These are phyloP conservation scores for Barypeithes pellucidus DNA, from an alignment of 2,888 invertebrate species.

Conservation along the genomic window DNA sequence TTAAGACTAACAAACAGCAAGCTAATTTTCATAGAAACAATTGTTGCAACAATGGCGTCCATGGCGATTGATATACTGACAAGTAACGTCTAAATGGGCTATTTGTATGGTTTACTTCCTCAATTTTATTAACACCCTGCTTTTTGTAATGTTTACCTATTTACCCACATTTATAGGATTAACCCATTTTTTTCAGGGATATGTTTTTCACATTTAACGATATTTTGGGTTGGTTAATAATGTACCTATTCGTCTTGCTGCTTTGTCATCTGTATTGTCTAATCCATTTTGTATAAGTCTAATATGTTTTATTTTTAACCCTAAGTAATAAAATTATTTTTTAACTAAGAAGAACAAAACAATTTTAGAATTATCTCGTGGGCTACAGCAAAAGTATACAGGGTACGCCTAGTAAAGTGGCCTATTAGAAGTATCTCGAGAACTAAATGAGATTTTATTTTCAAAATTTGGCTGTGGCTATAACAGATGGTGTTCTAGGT, in stretches of 20 bases:
- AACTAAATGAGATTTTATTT: too few relatives aligned
- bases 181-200: slow-evolving; percentile 10
- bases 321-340: neutral
- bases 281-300: slow-evolving; percentile 27
- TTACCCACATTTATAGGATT: neutral
- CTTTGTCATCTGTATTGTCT: slow-evolving; percentile 32
- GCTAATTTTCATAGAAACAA: too few relatives aligned
- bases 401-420: too few relatives aligned
- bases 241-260: slow-evolving; percentile 22
- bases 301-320: neutral
- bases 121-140: neutral
- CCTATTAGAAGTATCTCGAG: too few relatives aligned
- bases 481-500: too few relatives aligned
- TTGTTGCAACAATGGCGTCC: too few relatives aligned
- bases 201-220: neutral
- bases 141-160: slow-evolving; percentile 10
- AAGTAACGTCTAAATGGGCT: too few relatives aligned
- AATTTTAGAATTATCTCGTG: neutral
- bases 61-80: too few relatives aligned
- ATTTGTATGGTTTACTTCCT: too few relatives aligned
- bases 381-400: neutral
- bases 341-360: neutral
- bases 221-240: too few relatives aligned
- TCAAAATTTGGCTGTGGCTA: too few relatives aligned
- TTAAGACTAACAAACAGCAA: too few relatives aligned